Percentiles rank a stretch among this genome's conserved stretches.
Evolutionary conservation across 2,888 invertebrate genomes (phyloP).

Genomic region (Phengaris alcon): DNA sequence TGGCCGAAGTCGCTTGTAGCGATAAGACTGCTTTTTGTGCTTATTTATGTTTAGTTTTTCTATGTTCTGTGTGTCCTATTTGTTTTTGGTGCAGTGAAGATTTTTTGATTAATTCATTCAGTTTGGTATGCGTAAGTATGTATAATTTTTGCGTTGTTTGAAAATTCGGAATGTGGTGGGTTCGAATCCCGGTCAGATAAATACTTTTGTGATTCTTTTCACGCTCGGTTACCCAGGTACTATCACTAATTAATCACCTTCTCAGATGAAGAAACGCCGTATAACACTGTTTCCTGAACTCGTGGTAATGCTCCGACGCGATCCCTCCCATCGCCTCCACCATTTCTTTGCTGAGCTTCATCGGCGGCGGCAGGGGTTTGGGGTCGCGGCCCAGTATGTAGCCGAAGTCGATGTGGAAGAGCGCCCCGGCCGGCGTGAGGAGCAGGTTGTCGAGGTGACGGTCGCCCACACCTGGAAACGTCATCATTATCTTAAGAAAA

Average conservation of each 20-base stretch:
- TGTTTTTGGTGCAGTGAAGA: too few relatives aligned
- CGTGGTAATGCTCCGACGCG: constrained; percentile 94
- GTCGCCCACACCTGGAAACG: constrained; percentile 91
- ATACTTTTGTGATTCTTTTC: too few relatives aligned
- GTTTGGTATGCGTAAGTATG: too few relatives aligned
- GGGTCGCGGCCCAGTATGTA: constrained; percentile 98
- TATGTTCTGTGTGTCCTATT: too few relatives aligned
- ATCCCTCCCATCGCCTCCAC: constrained; percentile 98
- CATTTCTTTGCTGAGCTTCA: constrained; percentile 99
- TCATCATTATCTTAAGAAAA: background rate
- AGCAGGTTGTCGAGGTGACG: constrained; percentile 98
- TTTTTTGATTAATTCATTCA: too few relatives aligned
- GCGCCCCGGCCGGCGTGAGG: constrained; percentile 91
- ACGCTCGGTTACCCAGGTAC: too few relatives aligned
- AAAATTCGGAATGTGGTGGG: too few relatives aligned
- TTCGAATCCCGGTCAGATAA: too few relatives aligned
- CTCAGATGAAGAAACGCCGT: constrained; percentile 97
- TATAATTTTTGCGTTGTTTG: too few relatives aligned
- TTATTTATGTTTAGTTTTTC: too few relatives aligned
- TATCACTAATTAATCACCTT: constrained; percentile 69
- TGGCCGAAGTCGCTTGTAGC: too few relatives aligned
- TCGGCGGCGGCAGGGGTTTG: constrained; percentile 98
- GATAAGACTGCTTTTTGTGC: too few relatives aligned
- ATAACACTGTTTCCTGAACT: constrained; percentile 96
- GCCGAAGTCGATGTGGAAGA: constrained; percentile 99